A percentile compares a stretch with the other conserved stretches of the same genome.
phyloP scores from a whole-genome alignment of 2,113 vertebrate species.

The Pedionomus torquatus region DNA sequence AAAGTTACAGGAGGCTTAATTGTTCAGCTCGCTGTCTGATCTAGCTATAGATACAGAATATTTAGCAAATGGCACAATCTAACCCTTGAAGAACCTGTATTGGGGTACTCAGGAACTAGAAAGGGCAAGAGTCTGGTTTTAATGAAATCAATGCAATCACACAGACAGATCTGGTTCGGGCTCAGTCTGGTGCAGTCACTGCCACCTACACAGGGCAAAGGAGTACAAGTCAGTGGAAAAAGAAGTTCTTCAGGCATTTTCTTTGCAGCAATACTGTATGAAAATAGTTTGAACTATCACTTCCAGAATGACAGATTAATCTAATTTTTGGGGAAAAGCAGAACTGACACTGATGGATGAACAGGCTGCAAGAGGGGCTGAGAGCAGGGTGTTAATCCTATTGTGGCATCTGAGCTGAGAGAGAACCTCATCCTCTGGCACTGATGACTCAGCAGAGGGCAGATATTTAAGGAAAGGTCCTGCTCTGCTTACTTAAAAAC shows the following conservation, averaged over 20 bases:
- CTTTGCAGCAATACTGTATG: conserved; percentile 42
- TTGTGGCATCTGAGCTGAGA: background rate
- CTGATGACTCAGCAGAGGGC: conserved; percentile 22
- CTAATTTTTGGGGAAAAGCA: conserved; percentile 7
- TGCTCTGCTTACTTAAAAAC: background rate
- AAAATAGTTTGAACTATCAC: conserved; percentile 47
- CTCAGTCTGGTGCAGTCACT: background rate
- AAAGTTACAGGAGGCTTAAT: background rate
- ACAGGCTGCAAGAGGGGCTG: background rate
- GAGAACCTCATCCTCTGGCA: background rate
- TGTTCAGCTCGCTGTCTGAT: background rate
- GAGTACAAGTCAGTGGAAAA: background rate
- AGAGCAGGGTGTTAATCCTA: background rate
- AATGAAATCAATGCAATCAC: background rate
- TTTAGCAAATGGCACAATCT: background rate
- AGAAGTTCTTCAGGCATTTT: background rate
- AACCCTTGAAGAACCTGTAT: background rate
- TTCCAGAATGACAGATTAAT: conserved; percentile 53
- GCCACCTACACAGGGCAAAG: background rate
- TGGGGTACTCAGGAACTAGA: background rate
- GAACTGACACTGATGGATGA: conserved; percentile 49
- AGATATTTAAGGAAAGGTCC: conserved; percentile 22
- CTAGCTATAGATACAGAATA: background rate
- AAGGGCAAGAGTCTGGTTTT: background rate
- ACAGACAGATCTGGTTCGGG: background rate